Base-by-base conservation (phyloP, 2,113 vertebrate species). In the Poeciliopsis occidentalis region DNA sequence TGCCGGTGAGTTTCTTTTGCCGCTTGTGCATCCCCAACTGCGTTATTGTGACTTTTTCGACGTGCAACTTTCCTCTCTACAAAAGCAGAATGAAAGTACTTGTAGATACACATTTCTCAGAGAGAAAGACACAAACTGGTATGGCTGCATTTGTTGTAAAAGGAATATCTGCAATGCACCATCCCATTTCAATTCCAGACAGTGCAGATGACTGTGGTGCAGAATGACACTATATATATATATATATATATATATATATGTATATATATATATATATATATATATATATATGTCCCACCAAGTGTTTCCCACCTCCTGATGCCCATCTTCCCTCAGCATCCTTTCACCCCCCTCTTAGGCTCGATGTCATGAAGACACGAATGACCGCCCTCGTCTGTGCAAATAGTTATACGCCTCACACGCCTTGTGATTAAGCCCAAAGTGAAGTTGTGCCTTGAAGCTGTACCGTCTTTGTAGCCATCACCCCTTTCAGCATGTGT, bases 121-220 rank as follows among this genome's bases (percentile, higher is more conserved):
- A 67, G 27, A 65, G 51, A 11, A n/a, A 8, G 15, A 10, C 60
- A 73, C 47, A 10, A 39, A 57, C 67, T 62, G 71, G 72, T 69
- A 73, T 19, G 63, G 51, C 74, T 81, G 85, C 73, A 44, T 83
- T 79, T 82, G 73, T 71, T 65, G 80, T 83, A 74, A 74, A 79
- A 82, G 67, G 69, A 87, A 76, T 75, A 90, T 91, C 92, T 93
- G 92, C 87, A 93, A 85, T 93, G 90, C 92, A 92, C 80, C 91
- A 93, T 73, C 84, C 80, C 84, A 81, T 84, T 77, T 89, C 73
- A 67, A 66, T 80, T 82, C 74, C 76, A 84, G 81, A 84, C 88
- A 78, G 83, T 87, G 87, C 92, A 91, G 89, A 85, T 85, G 81
- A 88, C 74, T 78, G 64, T 90, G 92, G 83, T 85, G 85, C 90